Evolutionary conservation across 2,113 vertebrate species (phyloP).

Genomic region (Piprites chloris): DNA sequence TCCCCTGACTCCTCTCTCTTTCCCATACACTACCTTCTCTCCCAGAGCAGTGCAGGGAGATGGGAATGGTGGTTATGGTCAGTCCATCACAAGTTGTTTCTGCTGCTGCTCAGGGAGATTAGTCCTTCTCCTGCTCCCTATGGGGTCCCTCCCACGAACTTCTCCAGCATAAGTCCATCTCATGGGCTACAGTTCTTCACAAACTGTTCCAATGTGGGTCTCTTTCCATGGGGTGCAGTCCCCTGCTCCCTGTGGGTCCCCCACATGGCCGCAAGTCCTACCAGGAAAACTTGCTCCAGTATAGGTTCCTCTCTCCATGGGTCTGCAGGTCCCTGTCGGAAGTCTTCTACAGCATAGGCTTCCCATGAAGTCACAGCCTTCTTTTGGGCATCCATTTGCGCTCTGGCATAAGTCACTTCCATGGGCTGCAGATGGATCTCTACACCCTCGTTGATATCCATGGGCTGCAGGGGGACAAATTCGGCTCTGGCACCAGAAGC

Average conservation of each 20-base stretch:
- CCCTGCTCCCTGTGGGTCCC: fast-evolving
- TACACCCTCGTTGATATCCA: not conserved
- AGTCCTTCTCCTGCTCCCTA: not conserved
- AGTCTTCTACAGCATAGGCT: not conserved
- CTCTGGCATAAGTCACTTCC: not conserved
- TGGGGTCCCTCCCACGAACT: not conserved
- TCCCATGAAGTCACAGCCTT: not conserved
- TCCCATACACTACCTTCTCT: not conserved
- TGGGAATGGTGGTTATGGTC: not conserved
- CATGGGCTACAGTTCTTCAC: not conserved
- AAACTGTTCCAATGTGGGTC: not conserved
- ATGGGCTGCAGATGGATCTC: not conserved
- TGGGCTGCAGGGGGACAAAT: not conserved
- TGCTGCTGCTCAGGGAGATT: not conserved
- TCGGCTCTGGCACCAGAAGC: fast-evolving
- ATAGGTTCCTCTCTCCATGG: not conserved
- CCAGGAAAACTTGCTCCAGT: not conserved
- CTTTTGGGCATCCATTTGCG: not conserved
- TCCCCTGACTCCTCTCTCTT: fast-evolving
- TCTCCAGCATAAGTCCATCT: not conserved
- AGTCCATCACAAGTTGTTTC: not conserved
- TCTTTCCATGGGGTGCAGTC: not conserved
- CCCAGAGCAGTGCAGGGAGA: not conserved
- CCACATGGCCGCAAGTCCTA: fast-evolving
- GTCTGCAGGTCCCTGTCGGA: not conserved